Conservation (phyloP, 1,140 invertebrate genomes). For the Danaus plexippus region DNA sequence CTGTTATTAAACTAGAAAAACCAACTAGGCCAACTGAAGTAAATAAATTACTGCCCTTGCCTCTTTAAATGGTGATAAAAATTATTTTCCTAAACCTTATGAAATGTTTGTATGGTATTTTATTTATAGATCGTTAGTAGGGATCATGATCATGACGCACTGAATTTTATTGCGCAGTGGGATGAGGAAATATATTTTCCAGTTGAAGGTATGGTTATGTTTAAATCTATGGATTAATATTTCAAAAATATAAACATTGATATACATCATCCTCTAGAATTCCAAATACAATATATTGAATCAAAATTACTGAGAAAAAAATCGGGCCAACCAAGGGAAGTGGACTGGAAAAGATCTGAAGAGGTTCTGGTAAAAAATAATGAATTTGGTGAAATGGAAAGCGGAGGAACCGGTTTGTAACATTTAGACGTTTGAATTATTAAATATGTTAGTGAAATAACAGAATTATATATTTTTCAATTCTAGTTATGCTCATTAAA, state of each 20-base stretch:
- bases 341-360: conserved; percentile 34
- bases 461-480: conserved; percentile 4
- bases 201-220: conserved; percentile 27
- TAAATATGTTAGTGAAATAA: conserved; percentile 5
- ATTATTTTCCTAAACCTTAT: no score
- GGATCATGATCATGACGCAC: conserved; percentile 16
- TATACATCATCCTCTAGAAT: conserved; percentile 20
- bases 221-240: no score
- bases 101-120: neutral
- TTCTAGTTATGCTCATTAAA: conserved; percentile 24
- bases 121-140: conserved; percentile 25
- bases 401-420: conserved; percentile 19
- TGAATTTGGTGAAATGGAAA: conserved; percentile 19
- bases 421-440: no score
- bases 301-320: conserved; percentile 14
- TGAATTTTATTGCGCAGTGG: conserved; percentile 32
- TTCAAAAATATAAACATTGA: no score
- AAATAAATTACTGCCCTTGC: neutral
- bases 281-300: conserved; percentile 33
- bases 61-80: no score
- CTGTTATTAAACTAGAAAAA: conserved; percentile 31
- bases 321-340: conserved; percentile 20
- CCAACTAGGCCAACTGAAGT: conserved; percentile 38
- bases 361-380: conserved; percentile 20
- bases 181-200: conserved; percentile 26